A percentile compares a stretch with the other conserved stretches of the same genome.
These are phyloP conservation scores for Brachyopa scutellaris DNA, from an alignment of 2,888 invertebrate species.

Conservation along the genomic window DNA sequence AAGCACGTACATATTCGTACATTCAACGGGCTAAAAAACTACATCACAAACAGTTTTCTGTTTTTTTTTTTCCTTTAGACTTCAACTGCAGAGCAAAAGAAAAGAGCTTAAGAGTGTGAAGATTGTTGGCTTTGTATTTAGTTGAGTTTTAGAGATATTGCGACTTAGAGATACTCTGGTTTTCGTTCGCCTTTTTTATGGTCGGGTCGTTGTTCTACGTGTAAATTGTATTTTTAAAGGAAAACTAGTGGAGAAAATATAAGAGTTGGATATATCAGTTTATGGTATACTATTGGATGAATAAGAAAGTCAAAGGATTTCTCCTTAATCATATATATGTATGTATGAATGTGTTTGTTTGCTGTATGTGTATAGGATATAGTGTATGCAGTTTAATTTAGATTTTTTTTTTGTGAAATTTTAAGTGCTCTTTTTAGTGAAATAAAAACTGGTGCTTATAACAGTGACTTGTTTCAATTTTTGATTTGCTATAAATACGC, in stretches of 20 bases:
- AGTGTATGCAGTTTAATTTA: too few species aligned
- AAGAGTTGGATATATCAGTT: slow-evolving; percentile 33
- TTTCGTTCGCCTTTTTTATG: slow-evolving; percentile 23
- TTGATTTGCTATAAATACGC: slow-evolving; percentile 29
- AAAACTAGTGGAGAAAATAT: slow-evolving; percentile 65
- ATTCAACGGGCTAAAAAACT: slow-evolving; percentile 55
- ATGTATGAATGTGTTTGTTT: neutral
- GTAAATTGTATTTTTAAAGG: slow-evolving; percentile 52
- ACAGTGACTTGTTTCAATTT: slow-evolving; percentile 61
- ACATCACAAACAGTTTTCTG: slow-evolving; percentile 41
- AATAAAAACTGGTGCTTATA: slow-evolving; percentile 57
- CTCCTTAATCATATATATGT: slow-evolving; percentile 13
- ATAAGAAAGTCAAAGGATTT: slow-evolving; percentile 65
- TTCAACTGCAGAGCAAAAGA: slow-evolving; percentile 50
- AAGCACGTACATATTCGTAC: slow-evolving; percentile 53
- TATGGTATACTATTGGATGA: slow-evolving; percentile 41
- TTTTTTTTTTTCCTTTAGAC: slow-evolving; percentile 26
- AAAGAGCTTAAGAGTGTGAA: slow-evolving; percentile 69
- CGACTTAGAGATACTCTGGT: slow-evolving; percentile 63
- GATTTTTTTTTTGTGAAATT: slow-evolving; percentile 36
- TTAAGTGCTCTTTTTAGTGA: slow-evolving; percentile 40
- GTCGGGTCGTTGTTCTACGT: slow-evolving; percentile 22
- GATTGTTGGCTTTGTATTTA: slow-evolving; percentile 67
- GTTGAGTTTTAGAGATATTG: slow-evolving; percentile 67
- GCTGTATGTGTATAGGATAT: too few species aligned